Evolutionary conservation across 2,113 vertebrate genomes (phyloP).

Genomic region (Corapipo altera): DNA sequence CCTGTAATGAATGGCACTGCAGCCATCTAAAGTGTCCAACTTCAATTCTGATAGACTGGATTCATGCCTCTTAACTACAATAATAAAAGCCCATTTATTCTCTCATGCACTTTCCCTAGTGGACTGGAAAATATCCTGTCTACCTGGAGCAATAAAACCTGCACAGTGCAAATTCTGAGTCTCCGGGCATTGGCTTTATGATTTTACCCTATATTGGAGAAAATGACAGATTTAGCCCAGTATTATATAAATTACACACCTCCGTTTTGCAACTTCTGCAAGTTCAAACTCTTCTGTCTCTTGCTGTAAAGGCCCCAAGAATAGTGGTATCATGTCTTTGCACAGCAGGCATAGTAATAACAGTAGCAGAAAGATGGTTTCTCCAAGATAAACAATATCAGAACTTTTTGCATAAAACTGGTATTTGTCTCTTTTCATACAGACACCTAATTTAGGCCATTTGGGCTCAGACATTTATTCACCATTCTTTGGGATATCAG

Average conservation of each 20-base stretch:
- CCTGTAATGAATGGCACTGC: not conserved
- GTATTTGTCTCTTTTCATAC: not conserved
- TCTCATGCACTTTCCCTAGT: not conserved
- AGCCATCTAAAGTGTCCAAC: not conserved
- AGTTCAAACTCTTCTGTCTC: not conserved
- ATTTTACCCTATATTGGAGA: not conserved
- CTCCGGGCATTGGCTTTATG: not conserved
- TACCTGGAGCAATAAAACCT: not conserved
- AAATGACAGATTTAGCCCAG: not conserved
- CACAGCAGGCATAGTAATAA: not conserved
- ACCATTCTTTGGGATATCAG: not conserved
- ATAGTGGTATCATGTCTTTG: not conserved
- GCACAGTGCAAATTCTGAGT: not conserved
- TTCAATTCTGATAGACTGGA: not conserved
- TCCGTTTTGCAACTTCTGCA: not conserved
- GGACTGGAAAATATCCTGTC: not conserved
- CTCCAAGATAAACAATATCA: not conserved
- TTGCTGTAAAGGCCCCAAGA: not conserved
- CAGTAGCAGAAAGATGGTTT: not conserved
- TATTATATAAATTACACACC: not conserved
- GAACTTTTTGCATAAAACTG: not conserved
- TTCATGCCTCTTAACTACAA: not conserved
- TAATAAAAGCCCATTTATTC: slow-evolving; percentile 28
- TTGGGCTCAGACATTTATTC: not conserved
- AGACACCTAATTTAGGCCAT: not conserved